These are phyloP conservation scores for Belgica antarctica DNA, from an alignment of 2,888 invertebrate genomes.

Conservation along the genomic window DNA sequence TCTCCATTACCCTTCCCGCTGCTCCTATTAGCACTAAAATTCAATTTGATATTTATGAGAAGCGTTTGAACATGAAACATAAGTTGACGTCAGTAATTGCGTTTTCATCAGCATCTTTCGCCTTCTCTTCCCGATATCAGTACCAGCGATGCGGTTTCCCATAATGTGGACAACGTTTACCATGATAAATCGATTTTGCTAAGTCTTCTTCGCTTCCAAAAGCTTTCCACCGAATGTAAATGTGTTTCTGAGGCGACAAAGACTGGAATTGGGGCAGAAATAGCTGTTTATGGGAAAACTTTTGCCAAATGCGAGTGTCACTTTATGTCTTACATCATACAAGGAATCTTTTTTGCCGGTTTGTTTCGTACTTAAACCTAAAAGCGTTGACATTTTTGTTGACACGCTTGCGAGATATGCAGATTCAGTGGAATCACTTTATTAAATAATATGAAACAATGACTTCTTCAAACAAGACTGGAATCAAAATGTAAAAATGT, in stretches of 20 bases:
- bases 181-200: constrained; percentile 29
- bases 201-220: too few species aligned
- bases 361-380: background rate
- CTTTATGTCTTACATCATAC: background rate
- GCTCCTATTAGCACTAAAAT: too few species aligned
- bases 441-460: too few species aligned
- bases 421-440: too few species aligned
- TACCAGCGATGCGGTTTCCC: background rate
- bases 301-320: background rate
- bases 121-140: constrained; percentile 3
- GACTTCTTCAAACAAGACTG: too few species aligned
- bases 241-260: background rate
- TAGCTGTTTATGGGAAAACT: background rate
- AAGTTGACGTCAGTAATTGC: too few species aligned
- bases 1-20: too few species aligned
- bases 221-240: background rate
- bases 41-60: too few species aligned
- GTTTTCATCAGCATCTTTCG: background rate
- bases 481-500: too few species aligned
- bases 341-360: background rate
- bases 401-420: too few species aligned
- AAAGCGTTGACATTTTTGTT: constrained; percentile 3
- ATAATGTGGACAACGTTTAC: background rate
- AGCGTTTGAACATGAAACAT: too few species aligned
- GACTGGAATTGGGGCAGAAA: constrained; percentile 2